Evolutionary conservation across 2,888 invertebrate genomes (phyloP), one percentile per base, ranked within the genome.

Genomic region (Ophioninae sp.): DNA sequence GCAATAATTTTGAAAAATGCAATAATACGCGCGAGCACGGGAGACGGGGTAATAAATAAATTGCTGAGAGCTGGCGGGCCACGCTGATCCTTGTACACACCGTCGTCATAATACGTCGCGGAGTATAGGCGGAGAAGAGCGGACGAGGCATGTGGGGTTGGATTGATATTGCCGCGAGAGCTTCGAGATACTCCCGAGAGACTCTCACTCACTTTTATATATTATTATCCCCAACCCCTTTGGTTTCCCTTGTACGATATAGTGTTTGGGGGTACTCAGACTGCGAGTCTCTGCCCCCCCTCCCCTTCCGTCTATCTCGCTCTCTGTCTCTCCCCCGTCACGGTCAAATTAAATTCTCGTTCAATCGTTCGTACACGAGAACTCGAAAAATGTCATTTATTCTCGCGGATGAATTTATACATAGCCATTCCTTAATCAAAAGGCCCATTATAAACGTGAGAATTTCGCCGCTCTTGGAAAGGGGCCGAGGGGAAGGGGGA

Each of bases 41-140:
- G 74, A 83, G 82, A 86, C 89, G 89, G 89, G 91, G 91, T 92
- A 93, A 93, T 93, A 92, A 92, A 92, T 93, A 93, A 93, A 93
- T 93, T 92, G 91, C 92, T 92, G 91, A 91, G 92, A 89, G 88
- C 89, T 80, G 84, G 77, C 73, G 62, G 57, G 80, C 70, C 79
- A 85, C 82, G 82, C 74, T 70, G 86, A 70, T 70, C 64, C 56
- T 70, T 72, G 87, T 86, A 89, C 89, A 91, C 90, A 89, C 87
- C 72, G 62, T 57, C 89, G 90, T 50, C 50, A 91, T 90, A 91
- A 92, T 91, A 92, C 89, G 91, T 84, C 81, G 90, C 89, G 30
- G 30, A 90, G 89, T 90, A 89, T 90, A 91, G 91, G 89, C 89
- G 10, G 50, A 77, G 76, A 73, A 30, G 30, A 70, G 50, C 73